Base-by-base conservation (phyloP, 2,797 vertebrate genomes). In the Sebastes iracundus region DNA sequence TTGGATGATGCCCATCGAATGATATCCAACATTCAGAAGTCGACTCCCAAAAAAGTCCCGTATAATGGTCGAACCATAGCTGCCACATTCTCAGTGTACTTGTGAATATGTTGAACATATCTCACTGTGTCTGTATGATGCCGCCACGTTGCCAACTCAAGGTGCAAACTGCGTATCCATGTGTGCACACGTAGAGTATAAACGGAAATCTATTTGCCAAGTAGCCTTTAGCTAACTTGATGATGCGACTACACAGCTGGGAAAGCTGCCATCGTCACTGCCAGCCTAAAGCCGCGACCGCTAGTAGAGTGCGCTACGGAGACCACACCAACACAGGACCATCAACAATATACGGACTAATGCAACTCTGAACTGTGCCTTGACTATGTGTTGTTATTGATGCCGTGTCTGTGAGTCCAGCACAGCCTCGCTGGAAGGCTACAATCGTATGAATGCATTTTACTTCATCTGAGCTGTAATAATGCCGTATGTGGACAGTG, bases 351-450 rank as follows among this genome's bases (percentile, higher is more conserved):
- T 18, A 82, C 25, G 30, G 78, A 92, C 83, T 87, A 67, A 92
- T 93, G 92, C 87, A 91, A 89, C 83, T 90, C 89, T 92, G 90
- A 89, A 80, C 85, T 88, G 94, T 95, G 94, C 95, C 95, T 96
- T 96, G 92, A 94, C 84, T 72, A 18, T 89, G 77, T 89, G 77
- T 84, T 38, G 62, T 86, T 71, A 27, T 46, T 30, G 65, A 78
- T 80, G 84, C 81, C 33, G 59, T 63, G 73, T 90, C 56, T 73
- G 76, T 82, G 77, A 81, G 84, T 85, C 81, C 83, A 79, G 80
- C 77, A 67, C 73, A 83, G 79, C 75, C 82, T 82, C 22, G 7
- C 59, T 23, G 58, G 53, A 72, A 49, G 77, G 73, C 69, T 53
- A 30, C 32, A 23, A 27, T 42, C 32, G 68, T 56, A 42, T 28